Percentiles rank a stretch among this genome's conserved stretches.
phyloP scores from a whole-genome alignment of 37 sponge, comb jelly and placozoan species.

The Sycon ciliatum region DNA sequence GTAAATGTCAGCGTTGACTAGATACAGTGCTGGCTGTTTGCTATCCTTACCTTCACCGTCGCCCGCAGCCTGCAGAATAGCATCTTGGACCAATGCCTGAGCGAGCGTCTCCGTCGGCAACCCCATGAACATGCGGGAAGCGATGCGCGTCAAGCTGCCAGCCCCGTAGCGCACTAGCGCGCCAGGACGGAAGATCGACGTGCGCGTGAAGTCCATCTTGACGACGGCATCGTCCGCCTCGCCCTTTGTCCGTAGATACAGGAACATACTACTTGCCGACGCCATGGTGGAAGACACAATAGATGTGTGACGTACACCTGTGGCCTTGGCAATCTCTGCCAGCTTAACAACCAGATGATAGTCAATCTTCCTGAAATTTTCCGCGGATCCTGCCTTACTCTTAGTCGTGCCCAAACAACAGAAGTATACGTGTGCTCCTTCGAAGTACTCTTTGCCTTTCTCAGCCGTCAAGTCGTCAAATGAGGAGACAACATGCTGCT shows the following conservation, averaged over 20 bases:
- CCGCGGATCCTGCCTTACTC: slow-evolving; percentile 45
- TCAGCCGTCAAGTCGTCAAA: slow-evolving; percentile 56
- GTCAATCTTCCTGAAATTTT: slow-evolving; percentile 61
- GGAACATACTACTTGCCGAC: slow-evolving; percentile 61
- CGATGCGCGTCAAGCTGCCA: no score
- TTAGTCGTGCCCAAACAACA: slow-evolving; percentile 65
- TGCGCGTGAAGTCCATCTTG: no score
- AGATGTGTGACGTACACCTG: slow-evolving; percentile 59
- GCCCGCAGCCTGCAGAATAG: no score
- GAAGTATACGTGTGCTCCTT: slow-evolving; percentile 59
- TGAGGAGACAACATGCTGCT: slow-evolving; percentile 56
- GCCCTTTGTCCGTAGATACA: slow-evolving; percentile 62
- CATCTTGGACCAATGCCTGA: no score
- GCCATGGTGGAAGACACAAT: slow-evolving; percentile 48
- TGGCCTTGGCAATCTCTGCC: slow-evolving; percentile 46
- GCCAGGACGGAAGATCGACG: no score
- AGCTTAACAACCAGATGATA: slow-evolving; percentile 47
- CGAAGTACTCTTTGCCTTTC: slow-evolving; percentile 45
- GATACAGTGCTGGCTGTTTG: no score
- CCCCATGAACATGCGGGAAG: no score
- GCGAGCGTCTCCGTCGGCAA: no score
- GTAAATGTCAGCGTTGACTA: no score
- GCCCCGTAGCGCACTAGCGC: no score
- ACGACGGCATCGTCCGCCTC: no score
- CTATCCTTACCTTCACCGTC: no score